phyloP scores from a whole-genome alignment of 2,888 invertebrate species.

The Acronicta aceris region DNA sequence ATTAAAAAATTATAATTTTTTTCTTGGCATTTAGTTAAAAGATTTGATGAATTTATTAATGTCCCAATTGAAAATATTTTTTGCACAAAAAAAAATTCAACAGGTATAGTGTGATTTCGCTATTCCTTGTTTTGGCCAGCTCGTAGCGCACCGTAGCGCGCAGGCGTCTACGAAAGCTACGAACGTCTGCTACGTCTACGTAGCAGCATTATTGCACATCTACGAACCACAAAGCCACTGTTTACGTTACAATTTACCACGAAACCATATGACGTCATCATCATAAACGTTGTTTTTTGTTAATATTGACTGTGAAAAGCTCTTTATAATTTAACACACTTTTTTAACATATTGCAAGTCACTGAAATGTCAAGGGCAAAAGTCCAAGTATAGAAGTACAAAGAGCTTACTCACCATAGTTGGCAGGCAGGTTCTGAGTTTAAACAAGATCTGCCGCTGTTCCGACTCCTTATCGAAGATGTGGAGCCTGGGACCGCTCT shows the following conservation, averaged over 20 bases:
- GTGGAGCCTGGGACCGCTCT: slow-evolving; percentile 91
- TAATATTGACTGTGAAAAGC: neutral
- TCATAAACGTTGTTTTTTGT: neutral
- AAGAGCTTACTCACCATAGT: slow-evolving; percentile 89
- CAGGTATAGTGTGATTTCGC: slow-evolving; percentile 68
- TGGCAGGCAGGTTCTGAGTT: slow-evolving; percentile 91
- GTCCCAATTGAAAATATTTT: neutral
- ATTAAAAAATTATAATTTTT: too few relatives aligned
- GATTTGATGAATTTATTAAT: neutral
- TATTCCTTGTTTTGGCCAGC: slow-evolving; percentile 65
- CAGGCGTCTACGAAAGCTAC: slow-evolving; percentile 83
- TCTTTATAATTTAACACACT: slow-evolving; percentile 8
- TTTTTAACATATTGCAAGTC: slow-evolving; percentile 24
- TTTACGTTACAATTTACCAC: slow-evolving; percentile 53
- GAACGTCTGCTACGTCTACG: slow-evolving; percentile 61
- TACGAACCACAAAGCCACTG: slow-evolving; percentile 52
- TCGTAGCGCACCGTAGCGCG: slow-evolving; percentile 79
- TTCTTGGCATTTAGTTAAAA: neutral
- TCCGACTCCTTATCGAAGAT: slow-evolving; percentile 93
- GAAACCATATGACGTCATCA: slow-evolving; percentile 15
- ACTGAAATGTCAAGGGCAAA: slow-evolving; percentile 54
- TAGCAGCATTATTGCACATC: slow-evolving; percentile 61
- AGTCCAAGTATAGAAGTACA: slow-evolving; percentile 36
- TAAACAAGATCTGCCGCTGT: slow-evolving; percentile 92
- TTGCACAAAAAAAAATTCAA: slow-evolving; percentile 60